These are phyloP conservation scores for Chorisops tibialis DNA, from an alignment of 2,888 invertebrate species.

Conservation along the genomic window DNA sequence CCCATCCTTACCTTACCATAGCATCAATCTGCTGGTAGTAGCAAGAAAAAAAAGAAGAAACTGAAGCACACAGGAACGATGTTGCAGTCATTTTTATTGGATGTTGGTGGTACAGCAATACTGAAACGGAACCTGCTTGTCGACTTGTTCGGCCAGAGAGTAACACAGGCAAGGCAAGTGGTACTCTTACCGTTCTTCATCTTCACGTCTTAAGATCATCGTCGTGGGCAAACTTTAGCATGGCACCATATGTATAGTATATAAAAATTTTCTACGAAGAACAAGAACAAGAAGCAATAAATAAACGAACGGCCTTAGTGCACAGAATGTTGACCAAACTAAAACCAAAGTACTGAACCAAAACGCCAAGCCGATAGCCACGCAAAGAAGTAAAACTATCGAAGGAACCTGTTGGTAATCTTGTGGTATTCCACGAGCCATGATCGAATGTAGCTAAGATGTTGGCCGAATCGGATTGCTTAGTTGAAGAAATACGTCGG, in stretches of 20 bases:
- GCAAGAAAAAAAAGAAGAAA: too few species aligned
- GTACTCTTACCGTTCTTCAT: constrained; percentile 3
- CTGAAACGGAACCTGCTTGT: constrained; percentile 18
- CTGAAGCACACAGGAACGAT: too few species aligned
- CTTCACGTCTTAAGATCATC: too few species aligned
- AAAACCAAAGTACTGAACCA: constrained; percentile 3
- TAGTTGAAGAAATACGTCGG: constrained; percentile 16
- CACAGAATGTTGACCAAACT: neutral
- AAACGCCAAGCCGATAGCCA: neutral
- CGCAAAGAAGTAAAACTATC: neutral
- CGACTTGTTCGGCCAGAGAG: neutral
- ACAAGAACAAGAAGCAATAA: too few species aligned
- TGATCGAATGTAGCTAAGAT: constrained; percentile 19
- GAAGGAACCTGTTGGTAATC: constrained; percentile 22
- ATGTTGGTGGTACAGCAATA: neutral
- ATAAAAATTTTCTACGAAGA: too few species aligned
- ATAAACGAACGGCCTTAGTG: constrained; percentile 10
- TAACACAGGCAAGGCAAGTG: neutral
- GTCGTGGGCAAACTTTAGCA: too few species aligned
- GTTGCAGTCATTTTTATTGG: too few species aligned
- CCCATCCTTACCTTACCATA: too few species aligned
- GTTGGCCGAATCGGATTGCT: neutral
- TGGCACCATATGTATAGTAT: too few species aligned
- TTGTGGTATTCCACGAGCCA: constrained; percentile 23
- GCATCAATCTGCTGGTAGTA: too few species aligned